Conservation (phyloP, 2,113 vertebrate genomes). For the Malurus melanocephalus region DNA sequence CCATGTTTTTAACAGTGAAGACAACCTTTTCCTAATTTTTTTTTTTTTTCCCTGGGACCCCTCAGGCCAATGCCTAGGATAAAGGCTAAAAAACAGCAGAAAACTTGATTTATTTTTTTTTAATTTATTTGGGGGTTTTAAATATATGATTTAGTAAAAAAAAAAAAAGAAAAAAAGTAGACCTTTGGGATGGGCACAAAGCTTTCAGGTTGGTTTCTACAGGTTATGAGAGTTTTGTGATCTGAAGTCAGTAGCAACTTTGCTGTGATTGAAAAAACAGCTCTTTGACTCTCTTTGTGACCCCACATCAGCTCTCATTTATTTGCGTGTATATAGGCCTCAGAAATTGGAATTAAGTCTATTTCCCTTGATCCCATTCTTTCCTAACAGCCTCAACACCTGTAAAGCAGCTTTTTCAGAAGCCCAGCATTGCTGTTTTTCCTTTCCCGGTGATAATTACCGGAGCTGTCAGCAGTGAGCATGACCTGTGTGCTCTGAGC, state of each 20-base stretch:
- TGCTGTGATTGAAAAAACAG: neutral
- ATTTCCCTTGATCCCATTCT: neutral
- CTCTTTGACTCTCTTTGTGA: neutral
- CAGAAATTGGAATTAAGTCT: neutral
- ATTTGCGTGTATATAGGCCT: neutral
- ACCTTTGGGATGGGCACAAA: neutral
- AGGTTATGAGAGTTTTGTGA: neutral
- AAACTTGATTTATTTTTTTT: neutral
- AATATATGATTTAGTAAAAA: neutral
- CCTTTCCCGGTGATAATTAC: neutral
- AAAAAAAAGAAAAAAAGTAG: neutral
- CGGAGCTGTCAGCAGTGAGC: neutral
- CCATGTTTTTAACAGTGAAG: neutral
- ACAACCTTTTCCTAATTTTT: neutral
- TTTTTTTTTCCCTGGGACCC: neutral
- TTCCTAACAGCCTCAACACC: neutral
- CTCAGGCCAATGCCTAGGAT: neutral
- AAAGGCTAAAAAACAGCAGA: neutral
- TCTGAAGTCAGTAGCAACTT: neutral
- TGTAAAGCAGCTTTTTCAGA: neutral
- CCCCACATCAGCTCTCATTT: neutral
- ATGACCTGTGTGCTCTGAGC: neutral
- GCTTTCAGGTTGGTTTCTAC: neutral
- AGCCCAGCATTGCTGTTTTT: neutral
- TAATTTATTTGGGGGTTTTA: too few species aligned